Percentiles rank a stretch among this genome's conserved stretches.
phyloP scores from a whole-genome alignment of 2,113 vertebrate genomes.

The Halcyon senegalensis region DNA sequence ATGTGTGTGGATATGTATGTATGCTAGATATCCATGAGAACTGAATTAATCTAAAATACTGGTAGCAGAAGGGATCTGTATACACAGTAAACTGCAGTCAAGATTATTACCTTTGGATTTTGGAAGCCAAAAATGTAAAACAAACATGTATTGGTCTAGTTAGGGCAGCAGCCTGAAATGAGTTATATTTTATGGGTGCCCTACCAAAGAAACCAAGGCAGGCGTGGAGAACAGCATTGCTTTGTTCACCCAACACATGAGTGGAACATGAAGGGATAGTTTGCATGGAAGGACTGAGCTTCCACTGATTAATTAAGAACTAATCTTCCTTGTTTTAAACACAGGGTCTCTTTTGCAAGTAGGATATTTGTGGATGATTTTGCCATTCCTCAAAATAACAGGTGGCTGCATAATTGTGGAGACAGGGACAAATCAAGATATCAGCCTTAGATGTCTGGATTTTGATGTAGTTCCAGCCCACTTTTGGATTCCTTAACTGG shows the following conservation, averaged over 20 bases:
- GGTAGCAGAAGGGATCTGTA: neutral
- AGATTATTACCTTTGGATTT: neutral
- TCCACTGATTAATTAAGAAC: neutral
- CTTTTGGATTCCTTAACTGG: neutral
- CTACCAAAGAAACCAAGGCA: neutral
- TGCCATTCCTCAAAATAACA: neutral
- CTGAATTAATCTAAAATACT: neutral
- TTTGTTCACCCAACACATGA: neutral
- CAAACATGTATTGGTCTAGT: neutral
- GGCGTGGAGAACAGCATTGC: neutral
- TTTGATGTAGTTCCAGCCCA: neutral
- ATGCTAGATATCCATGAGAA: neutral
- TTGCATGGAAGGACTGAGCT: neutral
- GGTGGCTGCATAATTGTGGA: neutral
- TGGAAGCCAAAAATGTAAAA: neutral
- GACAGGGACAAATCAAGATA: neutral
- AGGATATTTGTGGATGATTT: neutral
- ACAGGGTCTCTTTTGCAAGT: neutral
- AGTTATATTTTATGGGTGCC: neutral
- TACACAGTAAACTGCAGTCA: neutral
- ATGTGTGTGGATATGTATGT: neutral
- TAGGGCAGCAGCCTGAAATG: neutral
- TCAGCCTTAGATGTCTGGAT: neutral
- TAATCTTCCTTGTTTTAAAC: neutral
- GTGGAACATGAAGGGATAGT: neutral